Evolutionary conservation across 2,888 invertebrate species (phyloP).

Genomic region (Patella depressa): DNA sequence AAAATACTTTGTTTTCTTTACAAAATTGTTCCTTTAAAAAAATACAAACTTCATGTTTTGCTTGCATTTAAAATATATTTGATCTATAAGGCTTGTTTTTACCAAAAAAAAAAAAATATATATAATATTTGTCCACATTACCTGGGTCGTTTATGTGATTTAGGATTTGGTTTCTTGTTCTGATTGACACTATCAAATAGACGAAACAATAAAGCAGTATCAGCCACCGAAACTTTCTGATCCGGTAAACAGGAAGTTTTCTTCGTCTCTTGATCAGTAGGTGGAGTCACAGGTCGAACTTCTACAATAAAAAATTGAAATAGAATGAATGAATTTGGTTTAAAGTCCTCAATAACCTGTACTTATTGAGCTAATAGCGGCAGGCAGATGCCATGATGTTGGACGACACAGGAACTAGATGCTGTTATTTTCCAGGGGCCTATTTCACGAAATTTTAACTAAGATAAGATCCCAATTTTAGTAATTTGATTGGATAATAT

Average conservation of each 20-base stretch:
- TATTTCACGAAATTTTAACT: too few relatives aligned
- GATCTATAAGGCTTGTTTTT: not conserved
- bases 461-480: too few relatives aligned
- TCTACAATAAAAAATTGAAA: constrained; percentile 47
- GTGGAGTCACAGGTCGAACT: constrained; percentile 65
- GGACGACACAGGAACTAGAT: too few relatives aligned
- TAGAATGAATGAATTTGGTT: not conserved
- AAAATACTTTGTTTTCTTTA: too few relatives aligned
- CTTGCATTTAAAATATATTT: too few relatives aligned
- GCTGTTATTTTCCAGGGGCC: too few relatives aligned
- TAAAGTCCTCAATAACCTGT: too few relatives aligned
- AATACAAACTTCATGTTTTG: too few relatives aligned
- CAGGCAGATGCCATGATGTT: too few relatives aligned
- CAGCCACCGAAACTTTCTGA: constrained; percentile 68
- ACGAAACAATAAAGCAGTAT: constrained; percentile 74
- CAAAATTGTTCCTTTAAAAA: too few relatives aligned
- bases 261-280: constrained; percentile 46
- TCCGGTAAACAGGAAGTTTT: constrained; percentile 43
- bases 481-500: too few relatives aligned
- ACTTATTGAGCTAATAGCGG: too few relatives aligned
- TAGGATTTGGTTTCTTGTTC: constrained; percentile 48
- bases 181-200: constrained; percentile 73
- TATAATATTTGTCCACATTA: constrained; percentile 29
- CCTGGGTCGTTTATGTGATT: constrained; percentile 60
- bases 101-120: not conserved